These are phyloP conservation scores for Poeciliopsis occidentalis DNA, from an alignment of 2,113 vertebrate species.

Conservation along the genomic window DNA sequence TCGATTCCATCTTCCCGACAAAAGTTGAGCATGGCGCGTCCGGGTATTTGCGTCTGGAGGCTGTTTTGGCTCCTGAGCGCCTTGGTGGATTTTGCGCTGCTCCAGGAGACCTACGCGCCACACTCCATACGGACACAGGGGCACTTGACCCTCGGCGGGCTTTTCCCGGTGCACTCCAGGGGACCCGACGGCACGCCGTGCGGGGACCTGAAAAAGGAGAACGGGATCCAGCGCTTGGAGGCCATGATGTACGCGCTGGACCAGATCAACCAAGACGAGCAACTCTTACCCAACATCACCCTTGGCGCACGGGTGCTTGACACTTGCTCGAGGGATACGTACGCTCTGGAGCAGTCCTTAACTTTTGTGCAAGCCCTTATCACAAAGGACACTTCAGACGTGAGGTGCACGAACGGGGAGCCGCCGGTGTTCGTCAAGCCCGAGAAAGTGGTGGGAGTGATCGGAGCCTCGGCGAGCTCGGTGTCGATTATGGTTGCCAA, in stretches of 20 bases:
- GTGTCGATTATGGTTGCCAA: constrained; percentile 99
- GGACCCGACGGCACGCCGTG: constrained; percentile 86
- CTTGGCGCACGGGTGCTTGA: constrained; percentile 94
- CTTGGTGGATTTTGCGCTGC: constrained; percentile 75
- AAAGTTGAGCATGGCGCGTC: constrained; percentile 73
- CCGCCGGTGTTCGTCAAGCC: too few relatives aligned
- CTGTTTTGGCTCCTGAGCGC: constrained; percentile 74
- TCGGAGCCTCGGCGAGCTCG: too few relatives aligned
- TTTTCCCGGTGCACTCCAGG: constrained; percentile 94
- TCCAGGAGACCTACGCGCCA: constrained; percentile 94
- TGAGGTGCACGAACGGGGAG: too few relatives aligned
- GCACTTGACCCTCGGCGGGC: constrained; percentile 94
- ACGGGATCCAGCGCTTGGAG: constrained; percentile 96
- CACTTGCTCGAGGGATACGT: too few relatives aligned
- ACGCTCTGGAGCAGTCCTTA: too few relatives aligned
- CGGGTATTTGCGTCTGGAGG: constrained; percentile 64
- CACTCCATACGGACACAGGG: constrained; percentile 96
- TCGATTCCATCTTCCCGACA: constrained; percentile 12
- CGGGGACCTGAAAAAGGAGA: constrained; percentile 94
- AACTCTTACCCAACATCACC: constrained; percentile 94
- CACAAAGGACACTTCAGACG: too few relatives aligned
- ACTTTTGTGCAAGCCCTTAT: too few relatives aligned
- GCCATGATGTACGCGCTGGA: constrained; percentile 98
- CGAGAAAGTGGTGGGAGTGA: too few relatives aligned
- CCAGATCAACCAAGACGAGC: constrained; percentile 96